Evolutionary conservation across 2,113 vertebrate genomes (phyloP).

Genomic region (Stictonetta naevosa): DNA sequence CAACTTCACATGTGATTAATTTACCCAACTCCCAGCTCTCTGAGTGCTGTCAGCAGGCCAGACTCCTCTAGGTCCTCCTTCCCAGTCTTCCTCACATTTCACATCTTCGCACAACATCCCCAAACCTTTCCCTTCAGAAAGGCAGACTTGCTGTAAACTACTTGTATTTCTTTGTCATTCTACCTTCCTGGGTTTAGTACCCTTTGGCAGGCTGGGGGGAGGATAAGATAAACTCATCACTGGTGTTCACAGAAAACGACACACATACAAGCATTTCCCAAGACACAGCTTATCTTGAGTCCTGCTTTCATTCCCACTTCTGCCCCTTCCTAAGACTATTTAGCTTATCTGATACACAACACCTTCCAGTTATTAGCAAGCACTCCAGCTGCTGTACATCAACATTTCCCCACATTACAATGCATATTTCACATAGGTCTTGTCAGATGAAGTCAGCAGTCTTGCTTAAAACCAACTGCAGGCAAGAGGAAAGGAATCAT

Average conservation of each 20-base stretch:
- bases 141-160: background rate
- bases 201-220: background rate
- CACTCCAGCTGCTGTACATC: background rate
- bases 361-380: background rate
- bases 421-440: background rate
- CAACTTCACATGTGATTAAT: background rate
- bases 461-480: background rate
- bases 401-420: background rate
- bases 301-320: background rate
- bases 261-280: fast-evolving
- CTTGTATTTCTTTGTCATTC: background rate
- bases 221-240: background rate
- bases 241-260: background rate
- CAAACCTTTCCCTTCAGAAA: background rate
- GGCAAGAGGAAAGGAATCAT: background rate
- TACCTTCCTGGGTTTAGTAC: background rate
- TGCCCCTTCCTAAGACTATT: background rate
- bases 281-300: background rate
- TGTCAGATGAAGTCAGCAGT: background rate
- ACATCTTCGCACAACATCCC: background rate
- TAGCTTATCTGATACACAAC: background rate
- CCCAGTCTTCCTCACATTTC: too few relatives aligned
- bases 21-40: background rate
- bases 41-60: background rate
- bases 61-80: background rate